A percentile compares a stretch with the other conserved stretches of the same genome.
Evolutionary conservation across 1,140 invertebrate genomes (phyloP).

Genomic region (Habropoda laboriosa): DNA sequence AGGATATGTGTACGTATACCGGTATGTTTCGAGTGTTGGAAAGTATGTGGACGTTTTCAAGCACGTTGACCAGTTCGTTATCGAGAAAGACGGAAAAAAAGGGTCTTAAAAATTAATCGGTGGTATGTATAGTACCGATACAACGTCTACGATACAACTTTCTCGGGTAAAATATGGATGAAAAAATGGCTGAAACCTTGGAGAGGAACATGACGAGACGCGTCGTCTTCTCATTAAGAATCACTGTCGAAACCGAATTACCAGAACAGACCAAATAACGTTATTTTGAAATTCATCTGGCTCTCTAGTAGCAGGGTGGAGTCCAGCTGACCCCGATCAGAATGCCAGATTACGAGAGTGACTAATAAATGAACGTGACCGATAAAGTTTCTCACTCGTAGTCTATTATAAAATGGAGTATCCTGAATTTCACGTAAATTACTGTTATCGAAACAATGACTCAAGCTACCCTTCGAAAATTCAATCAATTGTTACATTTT

Average conservation of each 20-base stretch:
- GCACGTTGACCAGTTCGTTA: not conserved
- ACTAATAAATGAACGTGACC: too few species aligned
- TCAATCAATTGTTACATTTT: too few species aligned
- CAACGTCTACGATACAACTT: not conserved
- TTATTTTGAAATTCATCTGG: not conserved
- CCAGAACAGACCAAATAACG: not conserved
- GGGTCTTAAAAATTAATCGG: not conserved
- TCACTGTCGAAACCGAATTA: not conserved
- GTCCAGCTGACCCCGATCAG: not conserved
- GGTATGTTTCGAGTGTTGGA: too few species aligned
- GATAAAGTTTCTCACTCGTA: too few species aligned
- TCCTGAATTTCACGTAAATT: too few species aligned
- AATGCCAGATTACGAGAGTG: not conserved
- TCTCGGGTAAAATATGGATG: not conserved
- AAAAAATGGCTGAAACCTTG: slow-evolving; percentile 1
- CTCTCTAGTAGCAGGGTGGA: not conserved
- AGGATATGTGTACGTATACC: too few species aligned
- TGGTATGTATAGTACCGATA: not conserved
- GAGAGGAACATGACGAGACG: not conserved
- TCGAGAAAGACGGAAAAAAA: not conserved
- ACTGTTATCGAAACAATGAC: too few species aligned
- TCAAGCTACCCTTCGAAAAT: too few species aligned
- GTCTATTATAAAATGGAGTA: too few species aligned
- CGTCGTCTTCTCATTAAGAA: not conserved
- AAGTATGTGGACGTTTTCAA: too few species aligned